Evolutionary conservation across 2,113 vertebrate species (phyloP), one percentile per base, ranked within the genome.

Genomic region (Osmerus mordax): DNA sequence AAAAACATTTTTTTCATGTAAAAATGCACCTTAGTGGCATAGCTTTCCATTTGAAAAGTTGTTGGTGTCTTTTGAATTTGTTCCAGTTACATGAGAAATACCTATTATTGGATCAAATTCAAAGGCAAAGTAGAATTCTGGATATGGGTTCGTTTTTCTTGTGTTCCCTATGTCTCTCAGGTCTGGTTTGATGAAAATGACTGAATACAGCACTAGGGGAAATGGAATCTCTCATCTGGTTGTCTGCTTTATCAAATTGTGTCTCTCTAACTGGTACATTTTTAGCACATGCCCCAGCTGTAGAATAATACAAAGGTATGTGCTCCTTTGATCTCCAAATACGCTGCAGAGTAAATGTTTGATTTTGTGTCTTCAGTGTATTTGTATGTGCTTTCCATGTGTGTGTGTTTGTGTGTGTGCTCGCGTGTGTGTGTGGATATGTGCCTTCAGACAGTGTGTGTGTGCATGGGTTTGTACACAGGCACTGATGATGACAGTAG

Each of bases 281-380:
- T 89, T 82, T 83, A 88, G 81, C 64, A 72, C 77, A 76, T 72
- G 72, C 77, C 86, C 80, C 67, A 3, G 70, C 41, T 72, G n/a
- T 72, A 67, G 52, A 3, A 53, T 69, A 55, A 19, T 54, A 75
- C 76, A 85, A 83, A 82, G 81, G 79, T 85, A 73, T 75, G 70
- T 21, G 65, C 76, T 71, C 71, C 81, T 87, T 88, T 89, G 83
- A 88, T 88, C 85, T 75, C 65, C 58, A 25, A 72, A 83, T 69
- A 82, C 75, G 69, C 78, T 67, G 74, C 83, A 56, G 73, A 83
- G 79, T 71, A 86, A 80, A 78, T 83, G 83, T 85, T 79, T 86
- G 87, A 84, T 87, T 86, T 79, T 36, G 41, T 47, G 41, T 47
- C 41, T 36, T 18, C 56, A 9, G 56, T 12, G 16, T 58, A 12